Evolutionary conservation across 92 coral and sea anemone species (phyloP), one percentile per base, ranked within the genome.

Genomic region (Epizoanthus scotinus): DNA sequence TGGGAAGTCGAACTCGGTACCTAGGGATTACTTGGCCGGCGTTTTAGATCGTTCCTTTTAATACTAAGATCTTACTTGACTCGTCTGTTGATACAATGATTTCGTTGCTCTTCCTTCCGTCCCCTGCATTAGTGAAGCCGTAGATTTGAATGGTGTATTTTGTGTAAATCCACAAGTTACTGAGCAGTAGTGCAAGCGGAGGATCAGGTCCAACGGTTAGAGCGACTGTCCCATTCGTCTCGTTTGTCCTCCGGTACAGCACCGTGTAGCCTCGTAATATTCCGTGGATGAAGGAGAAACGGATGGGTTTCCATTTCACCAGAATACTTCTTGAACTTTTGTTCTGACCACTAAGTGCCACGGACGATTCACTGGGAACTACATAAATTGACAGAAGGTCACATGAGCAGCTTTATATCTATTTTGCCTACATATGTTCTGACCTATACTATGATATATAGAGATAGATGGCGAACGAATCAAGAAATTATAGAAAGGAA

Each of bases 311-410:
- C 99, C 99, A 96, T 20, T 83, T 53, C 8, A 96, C 90, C 1
- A 87, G 69, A 31, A 96, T 89, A 38, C 94, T 85, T 15, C 94
- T 91, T 40, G 95, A 90, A 82, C 92, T 89, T 72, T 86, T 77
- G 86, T 87, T 81, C 61, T 71, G 83, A 8, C 94, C 93, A 15
- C n/a, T 70, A 42, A 96, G 73, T 27, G 28, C 38, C 67, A 89
- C 78, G 19, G 73, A 91, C 1, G 92, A 81, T 70, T 83, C 83
- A 72, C 98, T 96, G 69, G 99, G 99, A 21, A 93, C 99, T 96
- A 44, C 67, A 57, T 72, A 34, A 58, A 31, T 31, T 31, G 19
- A 31, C 52, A 57, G n/a, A 29, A 5, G 25, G 26, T 47, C 50
- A 3, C 12, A 44, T 7, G 50, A 8, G 50, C 50, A 44, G 50